Conservation (phyloP, 2,888 invertebrate species). For the Acleris cristana region DNA sequence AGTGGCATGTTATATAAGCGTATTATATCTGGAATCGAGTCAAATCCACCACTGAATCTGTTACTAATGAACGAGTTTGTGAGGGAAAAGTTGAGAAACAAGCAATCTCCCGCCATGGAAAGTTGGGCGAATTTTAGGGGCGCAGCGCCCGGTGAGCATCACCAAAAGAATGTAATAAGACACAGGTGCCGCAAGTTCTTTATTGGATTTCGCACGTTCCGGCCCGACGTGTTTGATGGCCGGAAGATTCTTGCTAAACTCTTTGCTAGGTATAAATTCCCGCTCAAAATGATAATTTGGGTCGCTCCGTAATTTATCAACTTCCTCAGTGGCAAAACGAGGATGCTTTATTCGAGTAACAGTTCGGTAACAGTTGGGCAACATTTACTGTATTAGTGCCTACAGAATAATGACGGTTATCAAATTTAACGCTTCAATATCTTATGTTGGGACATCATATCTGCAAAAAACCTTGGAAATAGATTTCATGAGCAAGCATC, state of each 20-base stretch:
- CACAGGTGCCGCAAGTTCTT: constrained; percentile 80
- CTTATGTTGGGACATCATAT: too few species aligned
- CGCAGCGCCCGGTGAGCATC: constrained; percentile 67
- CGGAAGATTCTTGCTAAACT: constrained; percentile 79
- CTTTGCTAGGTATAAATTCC: constrained; percentile 74
- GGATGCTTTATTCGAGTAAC: constrained; percentile 5
- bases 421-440: too few species aligned
- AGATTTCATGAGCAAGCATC: background rate
- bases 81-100: constrained; percentile 78
- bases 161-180: constrained; percentile 82
- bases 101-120: constrained; percentile 75
- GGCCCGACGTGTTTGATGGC: constrained; percentile 79
- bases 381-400: background rate
- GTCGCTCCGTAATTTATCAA: constrained; percentile 43
- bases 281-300: constrained; percentile 59
- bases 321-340: constrained; percentile 23
- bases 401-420: background rate
- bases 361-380: background rate
- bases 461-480: background rate
- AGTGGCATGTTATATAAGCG: background rate
- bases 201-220: constrained; percentile 83
- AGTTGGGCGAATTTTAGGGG: constrained; percentile 73
- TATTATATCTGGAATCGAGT: constrained; percentile 33
- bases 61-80: constrained; percentile 77
- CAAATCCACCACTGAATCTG: constrained; percentile 59